Base-by-base conservation (phyloP, 23 tunicate genomes). In the Styela clava region DNA sequence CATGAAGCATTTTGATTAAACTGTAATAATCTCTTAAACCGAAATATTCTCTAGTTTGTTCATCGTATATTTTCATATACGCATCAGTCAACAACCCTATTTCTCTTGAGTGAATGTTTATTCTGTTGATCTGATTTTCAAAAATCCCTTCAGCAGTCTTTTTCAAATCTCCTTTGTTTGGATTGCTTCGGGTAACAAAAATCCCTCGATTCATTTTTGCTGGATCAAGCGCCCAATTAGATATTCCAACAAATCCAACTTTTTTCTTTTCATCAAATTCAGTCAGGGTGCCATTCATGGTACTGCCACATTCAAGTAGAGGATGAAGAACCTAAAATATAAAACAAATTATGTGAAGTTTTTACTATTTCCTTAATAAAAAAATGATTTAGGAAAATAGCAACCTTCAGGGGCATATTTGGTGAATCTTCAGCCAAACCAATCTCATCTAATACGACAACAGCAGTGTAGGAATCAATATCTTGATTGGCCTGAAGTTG, bases 181-280 rank as follows among this genome's bases (percentile, higher is more conserved):
- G 94, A 36, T 64, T 78, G 12, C 82, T 81, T 2, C 94, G 62
- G 34, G 81, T 79, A 31, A 89, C 88, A 84, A 89, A 89, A 21
- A 89, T 73, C 21, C 94, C 94, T 0, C 94, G 64, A 35, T 89
- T 89, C 85, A 89, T 79, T 74, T 89, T 89, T 5, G 94, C 94
- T 7, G 94, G 94, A 52, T 89, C 94, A 24, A 89, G 64, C 31
- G 94, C 85, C 94, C 94, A 89, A 61, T 89, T 89, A 0, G 94
- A 89, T 34, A 89, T 89, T 35, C 94, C 94, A 63, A 89, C 88
- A 84, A 89, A 89, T 31, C 85, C 94, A 79, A 84, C 94, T 52
- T 70, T 82, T n/a, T 67, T 79, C 3, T 31, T 24, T 31, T 32
- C 31, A 31, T 72, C 78, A 72, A 5, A 29, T 7, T 72, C 36